Evolutionary conservation across 1,140 invertebrate species (phyloP).

Genomic region (Eufriesea mexicana): DNA sequence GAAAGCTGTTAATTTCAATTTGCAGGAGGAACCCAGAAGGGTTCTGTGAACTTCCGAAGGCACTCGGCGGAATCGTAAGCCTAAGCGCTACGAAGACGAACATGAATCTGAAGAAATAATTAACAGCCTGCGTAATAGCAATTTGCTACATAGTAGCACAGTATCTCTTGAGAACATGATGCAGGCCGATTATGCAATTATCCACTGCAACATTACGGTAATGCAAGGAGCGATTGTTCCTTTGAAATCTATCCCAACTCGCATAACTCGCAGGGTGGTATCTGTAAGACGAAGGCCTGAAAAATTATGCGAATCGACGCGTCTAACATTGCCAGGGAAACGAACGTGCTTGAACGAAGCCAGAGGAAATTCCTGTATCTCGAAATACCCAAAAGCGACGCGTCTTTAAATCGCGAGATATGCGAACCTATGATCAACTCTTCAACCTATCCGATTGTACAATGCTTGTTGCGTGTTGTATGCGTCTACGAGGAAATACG

Average conservation of each 20-base stretch:
- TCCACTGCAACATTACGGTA: background rate
- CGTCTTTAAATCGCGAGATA: background rate
- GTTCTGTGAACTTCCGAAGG: too few relatives aligned
- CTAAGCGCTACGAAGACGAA: background rate
- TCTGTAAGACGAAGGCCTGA: background rate
- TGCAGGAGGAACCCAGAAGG: background rate
- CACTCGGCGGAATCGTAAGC: background rate
- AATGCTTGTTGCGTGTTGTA: background rate
- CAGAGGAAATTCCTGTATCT: background rate
- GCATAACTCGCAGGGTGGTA: too few relatives aligned
- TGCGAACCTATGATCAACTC: conserved; percentile 9
- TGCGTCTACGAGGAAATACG: background rate
- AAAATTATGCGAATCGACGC: too few relatives aligned
- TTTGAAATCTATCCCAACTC: background rate
- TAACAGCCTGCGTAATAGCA: background rate
- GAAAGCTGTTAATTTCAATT: background rate
- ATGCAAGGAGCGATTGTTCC: background rate
- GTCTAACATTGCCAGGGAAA: background rate
- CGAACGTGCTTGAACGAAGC: background rate
- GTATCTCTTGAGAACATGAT: background rate
- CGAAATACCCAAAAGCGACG: conserved; percentile 17
- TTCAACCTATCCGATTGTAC: background rate
- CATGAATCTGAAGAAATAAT: background rate
- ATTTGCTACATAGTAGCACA: background rate
- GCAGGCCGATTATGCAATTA: conserved; percentile 3